phyloP scores from a whole-genome alignment of 64 coral and sea anemone genomes.

The Acropora yongei region DNA sequence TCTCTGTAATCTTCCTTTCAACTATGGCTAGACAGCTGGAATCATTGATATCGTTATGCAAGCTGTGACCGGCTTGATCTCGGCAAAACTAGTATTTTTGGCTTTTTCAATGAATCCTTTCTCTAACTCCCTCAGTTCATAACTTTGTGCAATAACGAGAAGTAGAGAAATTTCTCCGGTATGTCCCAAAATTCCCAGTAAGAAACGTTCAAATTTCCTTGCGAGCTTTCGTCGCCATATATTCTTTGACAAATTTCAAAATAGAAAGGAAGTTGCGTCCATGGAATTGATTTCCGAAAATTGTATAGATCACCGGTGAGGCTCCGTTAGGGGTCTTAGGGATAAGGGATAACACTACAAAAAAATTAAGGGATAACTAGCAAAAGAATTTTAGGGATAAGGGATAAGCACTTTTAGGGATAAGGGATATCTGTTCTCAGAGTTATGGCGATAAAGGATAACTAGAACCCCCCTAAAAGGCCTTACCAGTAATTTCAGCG shows the following conservation, averaged over 20 bases:
- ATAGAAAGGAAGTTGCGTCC: not conserved
- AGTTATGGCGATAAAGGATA: no score
- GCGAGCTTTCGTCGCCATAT: not conserved
- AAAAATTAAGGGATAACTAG: no score
- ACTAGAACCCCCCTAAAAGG: no score
- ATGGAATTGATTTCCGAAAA: not conserved
- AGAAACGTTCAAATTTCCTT: not conserved
- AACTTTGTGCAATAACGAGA: not conserved
- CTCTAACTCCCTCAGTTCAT: not conserved
- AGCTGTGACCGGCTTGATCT: not conserved
- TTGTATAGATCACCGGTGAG: not conserved
- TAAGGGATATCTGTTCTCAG: no score
- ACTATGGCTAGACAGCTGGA: not conserved
- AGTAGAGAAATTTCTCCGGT: not conserved
- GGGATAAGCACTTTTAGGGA: no score
- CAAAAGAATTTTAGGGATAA: no score
- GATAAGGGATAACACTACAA: no score
- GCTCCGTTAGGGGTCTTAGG: no score
- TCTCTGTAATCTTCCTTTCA: not conserved
- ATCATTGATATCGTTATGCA: not conserved
- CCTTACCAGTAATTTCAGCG: not conserved
- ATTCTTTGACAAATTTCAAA: not conserved
- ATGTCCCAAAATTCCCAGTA: not conserved
- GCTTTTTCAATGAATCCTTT: not conserved
- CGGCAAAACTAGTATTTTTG: not conserved